Conservation (phyloP, 2,888 invertebrate species). For the Leucophenga maculata region DNA sequence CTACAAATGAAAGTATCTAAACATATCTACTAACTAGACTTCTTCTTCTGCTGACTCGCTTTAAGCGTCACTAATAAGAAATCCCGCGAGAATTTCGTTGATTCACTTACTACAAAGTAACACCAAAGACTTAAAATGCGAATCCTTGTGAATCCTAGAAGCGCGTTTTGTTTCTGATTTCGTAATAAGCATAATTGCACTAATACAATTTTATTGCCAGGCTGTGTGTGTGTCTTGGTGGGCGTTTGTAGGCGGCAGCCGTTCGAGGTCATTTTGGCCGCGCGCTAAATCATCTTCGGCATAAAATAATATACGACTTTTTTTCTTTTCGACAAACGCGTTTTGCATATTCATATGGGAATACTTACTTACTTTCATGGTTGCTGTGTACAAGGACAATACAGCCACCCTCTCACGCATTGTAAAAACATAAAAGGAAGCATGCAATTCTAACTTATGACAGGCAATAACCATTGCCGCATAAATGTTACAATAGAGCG, state of each 20-base stretch:
- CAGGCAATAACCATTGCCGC: conserved; percentile 66
- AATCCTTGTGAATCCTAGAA: conserved; percentile 5
- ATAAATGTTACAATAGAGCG: conserved; percentile 57
- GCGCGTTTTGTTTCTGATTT: conserved; percentile 32
- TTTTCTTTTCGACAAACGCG: conserved; percentile 40
- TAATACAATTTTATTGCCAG: conserved; percentile 68
- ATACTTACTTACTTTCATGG: conserved; percentile 40
- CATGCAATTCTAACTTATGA: conserved; percentile 54
- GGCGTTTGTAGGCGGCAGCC: conserved; percentile 27
- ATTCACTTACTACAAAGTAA: conserved; percentile 1
- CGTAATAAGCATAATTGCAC: conserved; percentile 62
- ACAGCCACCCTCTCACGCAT: conserved; percentile 7
- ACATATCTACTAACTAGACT: not conserved
- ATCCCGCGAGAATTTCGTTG: conserved; percentile 29
- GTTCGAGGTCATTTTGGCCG: conserved; percentile 52
- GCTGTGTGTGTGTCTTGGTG: conserved; percentile 34
- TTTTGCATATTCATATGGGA: conserved; percentile 71
- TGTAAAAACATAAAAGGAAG: not conserved
- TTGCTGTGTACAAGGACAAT: not conserved
- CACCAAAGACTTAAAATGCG: conserved; percentile 18
- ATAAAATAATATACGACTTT: conserved; percentile 68
- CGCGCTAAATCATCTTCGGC: conserved; percentile 69
- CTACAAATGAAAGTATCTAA: not conserved
- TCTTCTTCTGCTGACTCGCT: not conserved
- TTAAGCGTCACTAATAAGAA: conserved; percentile 33